A percentile compares a stretch with the other conserved stretches of the same genome.
phyloP scores from a whole-genome alignment of 2,888 invertebrate species.

The Volucella inflata region DNA sequence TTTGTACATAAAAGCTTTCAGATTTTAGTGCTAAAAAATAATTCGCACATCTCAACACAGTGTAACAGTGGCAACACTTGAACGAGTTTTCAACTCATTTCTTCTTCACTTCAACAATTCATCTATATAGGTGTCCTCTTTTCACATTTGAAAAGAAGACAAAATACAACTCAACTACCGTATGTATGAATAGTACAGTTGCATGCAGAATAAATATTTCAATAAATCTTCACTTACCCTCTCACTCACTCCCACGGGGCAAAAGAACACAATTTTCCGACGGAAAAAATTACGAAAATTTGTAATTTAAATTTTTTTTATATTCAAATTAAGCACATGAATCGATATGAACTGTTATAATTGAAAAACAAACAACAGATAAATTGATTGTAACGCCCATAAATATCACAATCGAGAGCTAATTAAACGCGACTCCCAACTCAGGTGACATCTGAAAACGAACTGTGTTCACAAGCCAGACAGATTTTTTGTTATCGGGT shows the following conservation, averaged over 20 bases:
- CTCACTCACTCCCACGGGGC: conserved; percentile 57
- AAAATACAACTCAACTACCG: conserved; percentile 15
- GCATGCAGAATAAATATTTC: conserved; percentile 54
- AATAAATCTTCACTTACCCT: conserved; percentile 68
- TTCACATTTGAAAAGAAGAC: conserved; percentile 43
- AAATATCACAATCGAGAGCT: conserved; percentile 33
- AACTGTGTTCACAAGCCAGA: conserved; percentile 69
- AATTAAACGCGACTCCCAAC: conserved; percentile 25
- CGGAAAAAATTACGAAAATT: conserved; percentile 36
- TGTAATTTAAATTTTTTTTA: conserved; percentile 21
- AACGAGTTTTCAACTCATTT: conserved; percentile 13
- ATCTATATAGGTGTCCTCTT: conserved; percentile 28
- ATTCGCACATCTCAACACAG: conserved; percentile 32
- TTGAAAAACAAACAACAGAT: conserved; percentile 33
- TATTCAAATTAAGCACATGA: conserved; percentile 25
- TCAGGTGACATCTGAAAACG: conserved; percentile 67
- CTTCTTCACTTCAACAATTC: background rate
- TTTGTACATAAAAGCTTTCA: conserved; percentile 35
- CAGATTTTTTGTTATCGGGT: conserved; percentile 68
- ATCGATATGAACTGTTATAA: conserved; percentile 9
- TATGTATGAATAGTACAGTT: conserved; percentile 44
- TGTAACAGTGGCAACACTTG: conserved; percentile 49
- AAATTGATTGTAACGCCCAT: conserved; percentile 60
- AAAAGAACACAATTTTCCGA: conserved; percentile 59
- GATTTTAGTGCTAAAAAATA: conserved; percentile 28